Evolutionary conservation across 1,140 invertebrate genomes (phyloP).

Genomic region (Acyrthosiphon pisum): DNA sequence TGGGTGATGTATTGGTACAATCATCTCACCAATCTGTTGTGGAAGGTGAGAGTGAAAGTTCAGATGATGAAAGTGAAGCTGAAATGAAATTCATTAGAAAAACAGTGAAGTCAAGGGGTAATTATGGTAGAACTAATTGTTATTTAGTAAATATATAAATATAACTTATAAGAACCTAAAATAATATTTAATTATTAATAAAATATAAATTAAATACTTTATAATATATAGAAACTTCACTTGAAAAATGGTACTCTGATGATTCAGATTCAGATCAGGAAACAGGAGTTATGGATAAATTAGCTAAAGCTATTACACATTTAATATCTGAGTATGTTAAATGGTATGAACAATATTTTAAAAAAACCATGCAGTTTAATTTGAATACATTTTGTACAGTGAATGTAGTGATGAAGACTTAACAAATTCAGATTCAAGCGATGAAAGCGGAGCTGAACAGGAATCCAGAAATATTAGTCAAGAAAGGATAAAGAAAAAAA

Average conservation of each 20-base stretch:
- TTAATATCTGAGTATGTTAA: constrained; percentile 71
- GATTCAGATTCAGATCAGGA: constrained; percentile 85
- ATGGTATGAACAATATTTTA: background rate
- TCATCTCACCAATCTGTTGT: constrained; percentile 34
- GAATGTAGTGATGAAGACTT: constrained; percentile 52
- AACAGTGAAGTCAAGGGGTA: constrained; percentile 44
- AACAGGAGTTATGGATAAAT: constrained; percentile 72
- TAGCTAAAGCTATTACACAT: constrained; percentile 75
- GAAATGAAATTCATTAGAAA: constrained; percentile 56
- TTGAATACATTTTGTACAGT: constrained; percentile 36
- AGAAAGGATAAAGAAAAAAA: constrained; percentile 45
- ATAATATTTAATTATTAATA: background rate
- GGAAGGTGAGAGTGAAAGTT: constrained; percentile 39
- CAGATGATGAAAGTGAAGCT: constrained; percentile 51
- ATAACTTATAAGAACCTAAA: background rate
- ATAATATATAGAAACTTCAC: constrained; percentile 35
- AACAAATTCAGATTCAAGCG: constrained; percentile 51
- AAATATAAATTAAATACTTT: background rate
- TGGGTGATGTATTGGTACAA: constrained; percentile 24
- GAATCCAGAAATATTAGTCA: background rate
- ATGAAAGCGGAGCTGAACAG: constrained; percentile 40
- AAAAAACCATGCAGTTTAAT: background rate
- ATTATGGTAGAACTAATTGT: background rate
- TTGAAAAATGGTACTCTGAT: constrained; percentile 65
- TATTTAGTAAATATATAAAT: background rate